These are phyloP conservation scores for Caranx melampygus DNA, from an alignment of 2,113 vertebrate genomes.

Conservation along the genomic window DNA sequence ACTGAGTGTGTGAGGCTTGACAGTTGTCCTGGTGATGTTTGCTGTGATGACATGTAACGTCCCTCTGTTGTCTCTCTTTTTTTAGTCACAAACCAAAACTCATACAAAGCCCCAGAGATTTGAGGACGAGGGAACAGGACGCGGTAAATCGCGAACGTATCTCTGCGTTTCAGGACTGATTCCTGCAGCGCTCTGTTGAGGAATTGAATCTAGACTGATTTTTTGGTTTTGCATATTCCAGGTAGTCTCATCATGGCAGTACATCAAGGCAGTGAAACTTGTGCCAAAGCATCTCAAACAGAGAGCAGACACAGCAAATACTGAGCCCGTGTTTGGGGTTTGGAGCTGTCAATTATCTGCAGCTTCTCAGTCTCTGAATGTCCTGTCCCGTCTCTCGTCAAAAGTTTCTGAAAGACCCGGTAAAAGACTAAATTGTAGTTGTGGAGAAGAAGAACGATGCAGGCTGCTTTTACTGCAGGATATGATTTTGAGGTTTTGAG, in stretches of 20 bases:
- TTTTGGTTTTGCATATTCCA: not conserved
- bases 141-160: no score
- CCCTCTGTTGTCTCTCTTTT: no score
- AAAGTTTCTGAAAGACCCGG: slow-evolving; percentile 27
- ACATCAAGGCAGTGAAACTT: slow-evolving; percentile 7
- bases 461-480: slow-evolving; percentile 25
- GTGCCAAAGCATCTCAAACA: not conserved
- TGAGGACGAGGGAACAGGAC: no score
- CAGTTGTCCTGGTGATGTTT: no score
- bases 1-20: no score
- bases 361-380: slow-evolving; percentile 39
- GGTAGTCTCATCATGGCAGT: not conserved
- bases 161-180: no score
- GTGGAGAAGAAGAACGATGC: not conserved
- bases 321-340: slow-evolving; percentile 6
- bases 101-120: no score
- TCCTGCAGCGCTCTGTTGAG: no score
- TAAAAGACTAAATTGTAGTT: not conserved
- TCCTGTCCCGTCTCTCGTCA: slow-evolving; percentile 50
- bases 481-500: slow-evolving; percentile 67
- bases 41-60: no score
- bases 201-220: not conserved
- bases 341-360: slow-evolving; percentile 35
- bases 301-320: not conserved
- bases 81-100: no score